Percentiles rank a stretch among this genome's conserved stretches.
These are phyloP conservation scores for Sceloporus tristichus DNA, from an alignment of 2,113 vertebrate genomes.

Conservation along the genomic window DNA sequence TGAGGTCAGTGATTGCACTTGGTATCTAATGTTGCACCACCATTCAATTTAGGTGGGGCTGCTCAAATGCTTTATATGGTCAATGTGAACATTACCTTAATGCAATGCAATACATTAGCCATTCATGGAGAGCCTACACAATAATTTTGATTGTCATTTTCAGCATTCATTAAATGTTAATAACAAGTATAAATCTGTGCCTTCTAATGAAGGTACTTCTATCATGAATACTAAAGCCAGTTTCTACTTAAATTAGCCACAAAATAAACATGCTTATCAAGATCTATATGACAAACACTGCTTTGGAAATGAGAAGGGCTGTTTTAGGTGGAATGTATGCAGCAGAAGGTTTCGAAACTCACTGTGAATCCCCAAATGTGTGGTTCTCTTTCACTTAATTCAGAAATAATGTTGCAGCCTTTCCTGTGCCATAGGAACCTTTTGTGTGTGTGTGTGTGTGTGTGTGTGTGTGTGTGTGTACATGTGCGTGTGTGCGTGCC, in stretches of 20 bases:
- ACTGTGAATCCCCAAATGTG: neutral
- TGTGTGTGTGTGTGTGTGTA: no score
- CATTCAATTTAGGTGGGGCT: slow-evolving; percentile 5
- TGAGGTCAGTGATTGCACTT: slow-evolving; percentile 29
- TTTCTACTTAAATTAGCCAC: slow-evolving; percentile 24
- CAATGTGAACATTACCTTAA: neutral
- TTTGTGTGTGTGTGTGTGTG: no score
- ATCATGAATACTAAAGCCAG: neutral
- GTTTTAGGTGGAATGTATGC: neutral
- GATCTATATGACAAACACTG: neutral
- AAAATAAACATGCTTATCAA: neutral
- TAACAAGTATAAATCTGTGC: neutral
- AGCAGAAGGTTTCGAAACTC: neutral
- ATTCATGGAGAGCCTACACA: neutral
- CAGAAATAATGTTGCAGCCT: neutral
- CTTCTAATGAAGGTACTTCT: neutral
- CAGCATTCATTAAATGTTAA: neutral
- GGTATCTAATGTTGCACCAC: neutral
- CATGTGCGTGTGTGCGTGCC: no score
- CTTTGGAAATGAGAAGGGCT: neutral
- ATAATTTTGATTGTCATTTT: slow-evolving; percentile 23
- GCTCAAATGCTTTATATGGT: slow-evolving; percentile 25
- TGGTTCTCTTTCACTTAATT: neutral
- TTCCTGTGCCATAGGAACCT: no score
- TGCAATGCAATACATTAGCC: neutral